A percentile compares a stretch with the other conserved stretches of the same genome.
Conservation (phyloP, 2,113 vertebrate genomes). For the Phasianus colchicus region DNA sequence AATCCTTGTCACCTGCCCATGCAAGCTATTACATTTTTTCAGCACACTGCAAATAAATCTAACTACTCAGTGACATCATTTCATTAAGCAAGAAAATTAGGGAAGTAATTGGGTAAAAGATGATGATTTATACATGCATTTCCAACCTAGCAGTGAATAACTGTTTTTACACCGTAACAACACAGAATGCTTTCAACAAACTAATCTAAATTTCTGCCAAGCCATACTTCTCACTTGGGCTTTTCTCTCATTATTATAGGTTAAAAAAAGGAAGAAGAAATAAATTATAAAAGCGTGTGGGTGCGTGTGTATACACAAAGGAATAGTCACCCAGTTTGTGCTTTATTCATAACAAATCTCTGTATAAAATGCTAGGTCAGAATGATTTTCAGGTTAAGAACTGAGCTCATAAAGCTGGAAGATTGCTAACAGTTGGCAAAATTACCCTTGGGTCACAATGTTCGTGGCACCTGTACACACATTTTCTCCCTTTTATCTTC, state of each 20-base stretch:
- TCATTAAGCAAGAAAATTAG: slow-evolving; percentile 17
- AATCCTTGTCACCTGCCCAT: background rate
- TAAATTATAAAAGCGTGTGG: background rate
- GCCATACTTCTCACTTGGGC: background rate
- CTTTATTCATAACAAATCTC: background rate
- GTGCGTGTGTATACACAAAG: background rate
- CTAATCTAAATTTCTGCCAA: background rate
- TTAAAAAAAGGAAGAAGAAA: slow-evolving; percentile 2
- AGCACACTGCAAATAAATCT: background rate
- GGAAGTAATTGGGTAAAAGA: background rate
- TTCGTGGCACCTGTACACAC: background rate
- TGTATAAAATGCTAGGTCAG: background rate
- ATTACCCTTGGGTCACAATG: background rate
- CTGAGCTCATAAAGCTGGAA: background rate
- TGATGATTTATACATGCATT: background rate
- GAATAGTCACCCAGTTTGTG: background rate
- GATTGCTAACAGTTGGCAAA: background rate
- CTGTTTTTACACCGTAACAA: background rate
- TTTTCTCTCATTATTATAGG: background rate
- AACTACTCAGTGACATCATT: background rate
- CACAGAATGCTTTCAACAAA: background rate
- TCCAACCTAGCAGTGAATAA: background rate
- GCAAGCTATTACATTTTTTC: background rate
- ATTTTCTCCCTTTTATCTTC: background rate
- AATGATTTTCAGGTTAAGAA: slow-evolving; percentile 19